These are phyloP conservation scores for Drosophila nr. medialis DNA, from an alignment of 2,888 invertebrate species.

Conservation along the genomic window DNA sequence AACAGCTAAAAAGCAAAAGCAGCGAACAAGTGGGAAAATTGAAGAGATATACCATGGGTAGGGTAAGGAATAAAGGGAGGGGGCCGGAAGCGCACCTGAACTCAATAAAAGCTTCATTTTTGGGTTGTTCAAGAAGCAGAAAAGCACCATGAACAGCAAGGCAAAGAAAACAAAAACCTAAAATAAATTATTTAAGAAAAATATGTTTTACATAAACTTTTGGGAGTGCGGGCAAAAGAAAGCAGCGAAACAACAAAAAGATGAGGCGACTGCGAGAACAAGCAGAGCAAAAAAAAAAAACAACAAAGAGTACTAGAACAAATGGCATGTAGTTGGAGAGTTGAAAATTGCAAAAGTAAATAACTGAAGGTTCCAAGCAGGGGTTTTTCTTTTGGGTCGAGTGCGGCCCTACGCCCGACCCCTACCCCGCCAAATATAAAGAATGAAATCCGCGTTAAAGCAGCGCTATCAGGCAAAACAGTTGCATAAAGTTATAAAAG, in stretches of 20 bases:
- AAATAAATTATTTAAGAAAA: constrained; percentile 80
- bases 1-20: constrained; percentile 44
- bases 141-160: constrained; percentile 51
- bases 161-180: constrained; percentile 54
- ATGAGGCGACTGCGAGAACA: constrained; percentile 3
- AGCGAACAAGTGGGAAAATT: constrained; percentile 50
- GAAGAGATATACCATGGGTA: constrained; percentile 25
- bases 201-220: constrained; percentile 78
- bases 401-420: neutral
- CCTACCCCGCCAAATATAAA: constrained; percentile 29
- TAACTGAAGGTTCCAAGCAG: constrained; percentile 46
- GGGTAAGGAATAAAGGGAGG: neutral
- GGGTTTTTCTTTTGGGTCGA: constrained; percentile 17
- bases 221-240: constrained; percentile 16
- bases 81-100: constrained; percentile 64
- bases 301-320: constrained; percentile 62
- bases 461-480: constrained; percentile 51
- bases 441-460: constrained; percentile 76
- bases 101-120: constrained; percentile 80
- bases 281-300: constrained; percentile 31
- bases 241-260: constrained; percentile 11
- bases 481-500: constrained; percentile 78
- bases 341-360: constrained; percentile 78
- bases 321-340: constrained; percentile 78
- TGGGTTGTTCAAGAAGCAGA: constrained; percentile 76